Percentiles rank a stretch among this genome's conserved stretches.
Conservation (phyloP, 2,113 vertebrate genomes). For the Callionymus lyra region DNA sequence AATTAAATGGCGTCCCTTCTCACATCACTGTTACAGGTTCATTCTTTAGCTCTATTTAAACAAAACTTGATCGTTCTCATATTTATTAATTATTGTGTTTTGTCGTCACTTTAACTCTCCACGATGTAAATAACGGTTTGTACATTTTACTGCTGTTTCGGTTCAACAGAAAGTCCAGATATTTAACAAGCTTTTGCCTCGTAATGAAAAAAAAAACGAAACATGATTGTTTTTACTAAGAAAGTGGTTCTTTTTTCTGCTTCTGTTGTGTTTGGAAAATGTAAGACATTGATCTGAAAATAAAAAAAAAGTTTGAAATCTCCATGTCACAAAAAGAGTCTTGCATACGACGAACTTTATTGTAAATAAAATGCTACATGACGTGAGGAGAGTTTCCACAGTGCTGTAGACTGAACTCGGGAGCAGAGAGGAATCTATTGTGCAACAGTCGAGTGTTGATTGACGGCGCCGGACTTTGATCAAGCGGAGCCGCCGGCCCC, state of each 20-base stretch:
- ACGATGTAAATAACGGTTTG: slow-evolving; percentile 20
- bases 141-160: slow-evolving; percentile 4
- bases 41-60: slow-evolving; percentile 6
- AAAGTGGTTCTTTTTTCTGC: too few relatives aligned
- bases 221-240: too few relatives aligned
- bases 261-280: too few relatives aligned
- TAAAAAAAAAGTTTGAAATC: too few relatives aligned
- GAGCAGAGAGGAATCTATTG: background rate
- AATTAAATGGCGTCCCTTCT: too few relatives aligned
- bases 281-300: too few relatives aligned
- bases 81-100: slow-evolving; percentile 36
- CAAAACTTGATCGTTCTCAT: slow-evolving; percentile 15
- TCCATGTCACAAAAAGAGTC: too few relatives aligned
- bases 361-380: slow-evolving; percentile 5
- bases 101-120: slow-evolving; percentile 1
- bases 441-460: slow-evolving; percentile 2
- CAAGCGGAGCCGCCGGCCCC: slow-evolving; percentile 13
- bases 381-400: background rate
- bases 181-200: too few relatives aligned
- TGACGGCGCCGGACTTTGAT: slow-evolving; percentile 2
- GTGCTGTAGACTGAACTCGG: too few relatives aligned
- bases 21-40: slow-evolving; percentile 32
- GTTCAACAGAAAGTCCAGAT: too few relatives aligned
- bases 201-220: too few relatives aligned
- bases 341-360: too few relatives aligned